Conservation (phyloP, 53 echinoderm and acorn worm genomes). For the Glandiceps talaboti region DNA sequence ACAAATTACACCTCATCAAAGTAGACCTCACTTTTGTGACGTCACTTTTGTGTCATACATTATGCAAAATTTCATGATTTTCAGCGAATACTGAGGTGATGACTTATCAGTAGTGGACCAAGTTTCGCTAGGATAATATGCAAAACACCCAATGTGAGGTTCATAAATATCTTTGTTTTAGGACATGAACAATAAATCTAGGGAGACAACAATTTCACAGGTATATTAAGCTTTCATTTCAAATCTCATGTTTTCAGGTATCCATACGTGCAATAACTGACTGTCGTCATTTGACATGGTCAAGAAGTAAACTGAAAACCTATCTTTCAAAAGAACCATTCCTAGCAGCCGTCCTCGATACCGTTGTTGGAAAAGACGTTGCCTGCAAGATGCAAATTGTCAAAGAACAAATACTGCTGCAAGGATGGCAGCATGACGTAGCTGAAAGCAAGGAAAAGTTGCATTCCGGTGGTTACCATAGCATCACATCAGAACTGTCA, state of each 20-base stretch:
- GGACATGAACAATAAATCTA: no score
- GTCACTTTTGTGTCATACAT: no score
- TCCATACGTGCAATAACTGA: neutral
- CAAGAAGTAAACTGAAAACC: neutral
- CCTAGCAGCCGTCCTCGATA: neutral
- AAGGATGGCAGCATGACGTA: neutral
- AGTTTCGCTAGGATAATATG: no score
- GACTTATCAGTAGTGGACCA: no score
- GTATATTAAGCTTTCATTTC: no score
- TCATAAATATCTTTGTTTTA: no score
- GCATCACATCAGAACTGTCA: neutral
- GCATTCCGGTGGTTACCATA: neutral
- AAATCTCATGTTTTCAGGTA: neutral
- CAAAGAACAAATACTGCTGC: neutral
- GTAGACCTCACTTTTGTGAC: no score
- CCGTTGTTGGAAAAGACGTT: neutral
- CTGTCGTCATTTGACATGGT: neutral
- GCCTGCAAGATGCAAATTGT: neutral
- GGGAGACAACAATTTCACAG: no score
- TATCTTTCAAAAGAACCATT: neutral
- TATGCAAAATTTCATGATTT: no score
- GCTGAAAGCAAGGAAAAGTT: neutral
- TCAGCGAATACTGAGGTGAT: no score
- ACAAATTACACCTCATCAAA: no score
- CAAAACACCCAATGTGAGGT: no score